Conservation (phyloP, 2,797 vertebrate species). For the Argya squamiceps region DNA sequence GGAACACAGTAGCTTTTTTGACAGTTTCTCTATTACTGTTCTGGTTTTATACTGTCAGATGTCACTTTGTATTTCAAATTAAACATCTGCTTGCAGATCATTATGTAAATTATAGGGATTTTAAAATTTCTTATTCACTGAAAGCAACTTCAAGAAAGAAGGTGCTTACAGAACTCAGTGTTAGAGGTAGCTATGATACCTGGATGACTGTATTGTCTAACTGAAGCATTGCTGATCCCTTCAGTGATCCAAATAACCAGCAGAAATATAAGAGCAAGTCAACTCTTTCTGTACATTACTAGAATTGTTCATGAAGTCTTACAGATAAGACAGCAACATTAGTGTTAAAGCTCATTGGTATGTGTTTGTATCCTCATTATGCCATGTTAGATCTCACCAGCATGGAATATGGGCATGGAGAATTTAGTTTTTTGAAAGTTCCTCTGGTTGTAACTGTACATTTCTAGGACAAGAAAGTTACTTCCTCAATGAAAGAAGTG, state of each 20-base stretch:
- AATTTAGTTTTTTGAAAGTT: neutral
- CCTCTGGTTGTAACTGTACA: neutral
- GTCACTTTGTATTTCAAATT: neutral
- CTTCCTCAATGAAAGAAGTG: neutral
- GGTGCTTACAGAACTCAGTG: neutral
- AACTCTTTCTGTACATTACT: neutral
- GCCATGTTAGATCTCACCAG: neutral
- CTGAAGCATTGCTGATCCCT: neutral
- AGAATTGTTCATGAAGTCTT: neutral
- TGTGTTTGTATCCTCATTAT: neutral
- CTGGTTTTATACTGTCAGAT: neutral
- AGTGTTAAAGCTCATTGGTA: neutral
- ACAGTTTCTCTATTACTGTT: neutral
- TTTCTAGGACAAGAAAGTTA: neutral
- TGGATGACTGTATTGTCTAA: neutral
- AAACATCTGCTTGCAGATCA: neutral
- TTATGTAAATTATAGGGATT: neutral
- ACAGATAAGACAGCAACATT: neutral
- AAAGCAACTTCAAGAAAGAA: neutral
- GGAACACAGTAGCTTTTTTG: neutral
- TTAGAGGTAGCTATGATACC: neutral
- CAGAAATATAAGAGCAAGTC: neutral
- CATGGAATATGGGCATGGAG: neutral
- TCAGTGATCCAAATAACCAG: neutral
- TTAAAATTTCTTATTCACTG: neutral